Base-by-base conservation (phyloP, 2,888 invertebrate species). In the Zaprionus lineosus region DNA sequence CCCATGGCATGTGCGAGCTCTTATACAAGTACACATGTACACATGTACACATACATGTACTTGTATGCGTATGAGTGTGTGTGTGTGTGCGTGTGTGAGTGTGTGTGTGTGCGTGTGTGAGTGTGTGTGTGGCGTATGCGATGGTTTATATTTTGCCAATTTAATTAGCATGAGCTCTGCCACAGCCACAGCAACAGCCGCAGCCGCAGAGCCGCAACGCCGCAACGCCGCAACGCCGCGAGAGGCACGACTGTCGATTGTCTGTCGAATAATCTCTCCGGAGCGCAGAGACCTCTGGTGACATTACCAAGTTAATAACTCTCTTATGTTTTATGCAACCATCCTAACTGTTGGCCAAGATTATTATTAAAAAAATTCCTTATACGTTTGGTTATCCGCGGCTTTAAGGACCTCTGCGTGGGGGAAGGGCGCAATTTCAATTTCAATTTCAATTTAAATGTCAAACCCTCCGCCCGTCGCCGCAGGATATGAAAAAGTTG, bases 131-230 rank as follows among this genome's bases (percentile, higher is more conserved):
- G 47, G 33, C 9, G 11, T 34, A 50, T 40, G 21, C 36, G 28
- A 36, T 33, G 43, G 12, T 51, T 75, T 48, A 47, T 57, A 57
- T 73, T 34, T 33, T 24, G 43, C 18, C 57, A 64, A 74, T 81
- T 81, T 74, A 68, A 76, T 81, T 71, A 71, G 55, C 55, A 46
- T 46, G 40, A 31, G 16, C 12, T 47, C n/a, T 5, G 11, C n/a
- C n/a, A n/a, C n/a, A n/a, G n/a, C n/a, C n/a, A n/a, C n/a, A n/a
- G n/a, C n/a, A n/a, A n/a, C n/a, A 12, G 16, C 28, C 7, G 12
- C 14, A 34, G 12, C 18, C n/a, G 7, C 11, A n/a, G 7, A n/a
- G n/a, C n/a, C n/a, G n/a, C n/a, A n/a, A n/a, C n/a, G n/a, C n/a
- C n/a, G n/a, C n/a, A n/a, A n/a, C n/a, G n/a, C n/a, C n/a, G n/a